Conservation (phyloP, 2,888 invertebrate genomes). For the Diloba caeruleocephala region DNA sequence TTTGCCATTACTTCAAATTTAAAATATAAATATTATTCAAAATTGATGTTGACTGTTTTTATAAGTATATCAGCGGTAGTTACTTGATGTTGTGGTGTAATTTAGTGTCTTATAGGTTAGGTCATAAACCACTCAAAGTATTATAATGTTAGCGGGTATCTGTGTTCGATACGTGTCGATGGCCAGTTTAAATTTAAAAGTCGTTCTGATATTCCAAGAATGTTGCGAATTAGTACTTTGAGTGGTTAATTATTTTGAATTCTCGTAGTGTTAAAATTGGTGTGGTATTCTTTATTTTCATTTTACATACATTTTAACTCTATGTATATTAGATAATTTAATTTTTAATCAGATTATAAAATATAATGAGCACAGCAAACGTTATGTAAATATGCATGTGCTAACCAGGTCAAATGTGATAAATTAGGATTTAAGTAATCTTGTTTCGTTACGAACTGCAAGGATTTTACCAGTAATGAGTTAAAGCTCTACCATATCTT, state of each 20-base stretch:
- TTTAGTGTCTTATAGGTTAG: constrained; percentile 88
- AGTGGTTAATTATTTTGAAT: constrained; percentile 83
- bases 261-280: constrained; percentile 85
- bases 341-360: constrained; percentile 81
- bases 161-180: constrained; percentile 28
- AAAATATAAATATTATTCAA: constrained; percentile 86
- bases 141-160: constrained; percentile 30
- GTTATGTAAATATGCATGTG: constrained; percentile 83
- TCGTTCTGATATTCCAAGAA: constrained; percentile 45
- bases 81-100: constrained; percentile 90
- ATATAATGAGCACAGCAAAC: constrained; percentile 79
- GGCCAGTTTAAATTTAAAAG: constrained; percentile 57
- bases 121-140: constrained; percentile 77
- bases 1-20: constrained; percentile 86
- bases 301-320: constrained; percentile 81
- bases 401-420: constrained; percentile 87
- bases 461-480: constrained; percentile 57
- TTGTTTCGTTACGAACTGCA: constrained; percentile 56
- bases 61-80: constrained; percentile 89
- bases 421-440: constrained; percentile 83
- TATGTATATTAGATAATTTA: constrained; percentile 72
- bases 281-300: constrained; percentile 87
- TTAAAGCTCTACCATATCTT: constrained; percentile 61
- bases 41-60: constrained; percentile 90
- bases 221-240: constrained; percentile 68